Base-by-base conservation (phyloP, 1,140 invertebrate species). In the Pantala flavescens region DNA sequence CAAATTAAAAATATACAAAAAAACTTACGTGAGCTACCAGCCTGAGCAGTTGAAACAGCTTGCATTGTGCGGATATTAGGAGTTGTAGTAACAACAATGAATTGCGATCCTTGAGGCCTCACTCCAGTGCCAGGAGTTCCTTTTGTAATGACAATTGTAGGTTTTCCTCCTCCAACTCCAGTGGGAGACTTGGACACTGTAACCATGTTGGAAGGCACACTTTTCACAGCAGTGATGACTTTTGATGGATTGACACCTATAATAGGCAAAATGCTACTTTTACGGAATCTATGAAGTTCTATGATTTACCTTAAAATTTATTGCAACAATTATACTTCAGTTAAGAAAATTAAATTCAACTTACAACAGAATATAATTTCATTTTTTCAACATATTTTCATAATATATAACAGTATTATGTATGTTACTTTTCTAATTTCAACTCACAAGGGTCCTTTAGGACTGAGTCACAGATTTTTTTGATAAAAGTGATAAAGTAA, bases 21-120 rank as follows among this genome's bases (percentile, higher is more conserved):
- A 78, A 24, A 78, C 80, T 70, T 21, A 63, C 49, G 49, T 63
- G 49, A 63, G n/a, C 49, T 63, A 12, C 49, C 49, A 19, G 88
- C 83, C 78, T 89, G 87, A 2, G 86, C 84, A 2, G 87, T 89
- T 12, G 88, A 87, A 0, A 87, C 81, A 11, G 86, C 86, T 79
- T 89, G 87, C 70, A 89, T 86, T 23, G 88, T 86, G 74, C 89
- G 84, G 23, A 91, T 79, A 74, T 84, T 85, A 0, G 87, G 85
- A 9, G 87, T 88, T 0, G 90, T 89, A 14, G 90, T 90, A 0
- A 92, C 90, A n/a, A 92, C 89, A 63, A 90, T 86, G 28, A 90
- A 88, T 77, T 91, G 87, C 75, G 87, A 89, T 79, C 89, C 88
- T 43, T 82, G 80, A 71, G 86, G 83, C 23, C 86, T 86, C 2